These are phyloP conservation scores for Phyllopteryx taeniolatus DNA, from an alignment of 2,113 vertebrate species.

Conservation along the genomic window DNA sequence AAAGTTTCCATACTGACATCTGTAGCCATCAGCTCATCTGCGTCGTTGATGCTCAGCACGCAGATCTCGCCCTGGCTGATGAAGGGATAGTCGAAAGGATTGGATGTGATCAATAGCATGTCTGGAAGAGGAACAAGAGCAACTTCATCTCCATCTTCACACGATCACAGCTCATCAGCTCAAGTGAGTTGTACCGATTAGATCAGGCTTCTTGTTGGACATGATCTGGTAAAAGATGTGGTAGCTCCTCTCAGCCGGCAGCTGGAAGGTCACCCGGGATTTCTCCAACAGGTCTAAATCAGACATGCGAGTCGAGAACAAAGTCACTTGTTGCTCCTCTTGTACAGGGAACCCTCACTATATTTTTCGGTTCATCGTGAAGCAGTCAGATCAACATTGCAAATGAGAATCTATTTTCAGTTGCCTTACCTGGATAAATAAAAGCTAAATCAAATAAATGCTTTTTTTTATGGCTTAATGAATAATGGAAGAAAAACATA, in stretches of 20 bases:
- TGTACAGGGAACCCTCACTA: not conserved
- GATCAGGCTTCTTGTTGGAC: conserved; percentile 83
- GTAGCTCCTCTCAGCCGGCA: conserved; percentile 83
- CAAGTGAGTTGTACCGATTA: conserved; percentile 73
- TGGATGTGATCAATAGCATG: conserved; percentile 63
- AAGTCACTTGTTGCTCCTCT: not conserved
- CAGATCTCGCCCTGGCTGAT: conserved; percentile 67
- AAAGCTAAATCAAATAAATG: too few relatives aligned
- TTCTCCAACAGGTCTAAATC: conserved; percentile 66
- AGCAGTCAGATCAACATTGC: too few relatives aligned
- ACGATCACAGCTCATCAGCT: not conserved
- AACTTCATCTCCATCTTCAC: not conserved
- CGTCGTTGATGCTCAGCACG: conserved; percentile 62
- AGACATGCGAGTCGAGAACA: not conserved
- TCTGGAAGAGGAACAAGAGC: conserved; percentile 36
- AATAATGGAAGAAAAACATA: conserved; percentile 9
- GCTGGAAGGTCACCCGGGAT: conserved; percentile 79
- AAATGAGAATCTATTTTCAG: too few relatives aligned
- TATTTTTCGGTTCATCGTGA: too few relatives aligned
- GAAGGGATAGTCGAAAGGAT: conserved; percentile 66
- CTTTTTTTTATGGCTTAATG: not conserved
- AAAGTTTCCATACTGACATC: conserved; percentile 30
- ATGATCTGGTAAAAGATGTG: conserved; percentile 87
- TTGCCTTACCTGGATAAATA: too few relatives aligned
- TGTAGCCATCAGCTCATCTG: conserved; percentile 64